These are phyloP conservation scores for Sturnus vulgaris DNA, from an alignment of 2,113 vertebrate genomes.

Conservation along the genomic window DNA sequence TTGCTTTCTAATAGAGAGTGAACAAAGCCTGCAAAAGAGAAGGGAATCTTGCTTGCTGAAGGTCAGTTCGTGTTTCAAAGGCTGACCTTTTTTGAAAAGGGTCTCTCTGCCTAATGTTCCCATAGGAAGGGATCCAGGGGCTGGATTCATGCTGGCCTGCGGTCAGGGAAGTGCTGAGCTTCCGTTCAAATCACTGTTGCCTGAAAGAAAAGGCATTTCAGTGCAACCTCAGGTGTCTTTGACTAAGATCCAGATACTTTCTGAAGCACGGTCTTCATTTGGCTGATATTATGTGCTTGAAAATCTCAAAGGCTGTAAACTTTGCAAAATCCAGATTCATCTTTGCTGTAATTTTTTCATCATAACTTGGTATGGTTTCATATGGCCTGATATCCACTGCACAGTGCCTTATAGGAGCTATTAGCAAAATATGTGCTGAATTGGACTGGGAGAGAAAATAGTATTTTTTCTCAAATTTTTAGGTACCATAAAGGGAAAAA, in stretches of 20 bases:
- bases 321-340: not conserved
- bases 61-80: conserved; percentile 9
- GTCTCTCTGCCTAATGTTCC: not conserved
- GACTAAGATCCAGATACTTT: not conserved
- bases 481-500: not conserved
- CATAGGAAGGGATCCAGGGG: not conserved
- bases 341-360: not conserved
- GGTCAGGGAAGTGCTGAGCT: not conserved
- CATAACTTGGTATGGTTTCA: not conserved
- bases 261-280: not conserved
- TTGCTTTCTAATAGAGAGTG: not conserved
- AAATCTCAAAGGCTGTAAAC: not conserved
- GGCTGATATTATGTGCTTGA: not conserved
- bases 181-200: not conserved
- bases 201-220: not conserved
- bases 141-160: not conserved
- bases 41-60: not conserved
- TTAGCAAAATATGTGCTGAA: not conserved
- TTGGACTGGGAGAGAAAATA: not conserved
- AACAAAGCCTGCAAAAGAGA: not conserved
- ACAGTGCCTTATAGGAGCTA: not conserved
- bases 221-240: not conserved
- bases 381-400: not conserved
- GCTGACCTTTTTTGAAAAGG: conserved; percentile 21
- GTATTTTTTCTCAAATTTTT: not conserved